A percentile compares a stretch with the other conserved stretches of the same genome.
Evolutionary conservation across 1,140 invertebrate species (phyloP).

Genomic region (Euura lappo): DNA sequence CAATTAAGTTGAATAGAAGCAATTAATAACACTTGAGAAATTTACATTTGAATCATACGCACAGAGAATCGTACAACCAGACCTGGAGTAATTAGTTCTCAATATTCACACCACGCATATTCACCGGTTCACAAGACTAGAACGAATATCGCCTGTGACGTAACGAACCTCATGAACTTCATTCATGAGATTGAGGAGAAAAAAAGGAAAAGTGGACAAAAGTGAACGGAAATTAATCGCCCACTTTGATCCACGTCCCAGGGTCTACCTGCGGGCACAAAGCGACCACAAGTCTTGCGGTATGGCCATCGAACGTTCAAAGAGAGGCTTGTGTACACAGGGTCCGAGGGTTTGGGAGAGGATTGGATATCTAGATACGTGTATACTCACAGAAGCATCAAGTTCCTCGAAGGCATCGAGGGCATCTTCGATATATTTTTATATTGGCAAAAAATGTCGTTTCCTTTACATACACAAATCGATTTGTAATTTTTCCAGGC

Average conservation of each 20-base stretch:
- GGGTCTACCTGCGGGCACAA: no score
- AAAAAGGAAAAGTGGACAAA: no score
- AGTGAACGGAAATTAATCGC: no score
- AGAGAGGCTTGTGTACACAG: no score
- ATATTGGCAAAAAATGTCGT: conserved; percentile 27
- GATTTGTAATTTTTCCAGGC: conserved; percentile 24
- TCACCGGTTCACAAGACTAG: background rate
- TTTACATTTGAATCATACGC: conserved; percentile 5
- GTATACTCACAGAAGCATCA: conserved; percentile 30
- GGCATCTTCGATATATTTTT: conserved; percentile 25
- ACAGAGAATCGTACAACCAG: background rate
- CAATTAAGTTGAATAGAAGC: background rate
- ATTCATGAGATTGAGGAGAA: no score
- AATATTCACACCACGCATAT: background rate
- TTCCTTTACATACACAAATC: conserved; percentile 24
- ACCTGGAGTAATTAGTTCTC: background rate
- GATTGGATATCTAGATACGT: background rate
- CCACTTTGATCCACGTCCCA: no score
- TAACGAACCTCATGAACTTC: no score
- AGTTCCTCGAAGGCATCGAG: conserved; percentile 22
- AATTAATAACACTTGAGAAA: background rate
- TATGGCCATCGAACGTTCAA: no score
- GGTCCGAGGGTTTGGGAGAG: background rate
- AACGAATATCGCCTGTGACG: background rate
- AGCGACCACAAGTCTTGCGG: no score